Percentiles rank a stretch among this genome's conserved stretches.
These are phyloP conservation scores for Cercopithecus diana DNA, from an alignment of 2,797 vertebrate genomes.

Conservation along the genomic window DNA sequence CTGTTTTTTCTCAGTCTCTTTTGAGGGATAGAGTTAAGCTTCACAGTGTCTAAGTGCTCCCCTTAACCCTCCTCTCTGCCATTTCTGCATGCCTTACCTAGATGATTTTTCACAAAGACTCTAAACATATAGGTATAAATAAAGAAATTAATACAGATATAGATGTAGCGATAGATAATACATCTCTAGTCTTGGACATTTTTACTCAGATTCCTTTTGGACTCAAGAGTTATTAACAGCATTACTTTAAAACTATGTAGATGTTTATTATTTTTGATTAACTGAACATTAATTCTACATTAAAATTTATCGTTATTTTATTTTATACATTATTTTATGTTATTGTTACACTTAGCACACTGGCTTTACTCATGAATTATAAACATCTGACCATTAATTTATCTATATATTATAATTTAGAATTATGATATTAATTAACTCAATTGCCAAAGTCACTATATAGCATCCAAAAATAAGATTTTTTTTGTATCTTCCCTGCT, in stretches of 20 bases:
- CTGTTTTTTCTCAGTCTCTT: not conserved
- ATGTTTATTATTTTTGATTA: not conserved
- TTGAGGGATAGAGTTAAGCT: not conserved
- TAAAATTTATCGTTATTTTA: not conserved
- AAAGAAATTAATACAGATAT: not conserved
- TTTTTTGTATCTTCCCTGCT: not conserved
- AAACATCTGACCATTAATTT: not conserved
- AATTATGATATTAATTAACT: not conserved
- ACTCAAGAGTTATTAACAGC: not conserved
- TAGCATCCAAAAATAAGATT: not conserved
- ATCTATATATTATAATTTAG: not conserved
- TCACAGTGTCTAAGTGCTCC: not conserved
- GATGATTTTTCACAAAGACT: not conserved
- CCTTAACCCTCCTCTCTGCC: not conserved
- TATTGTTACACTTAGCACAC: not conserved
- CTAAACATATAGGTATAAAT: not conserved
- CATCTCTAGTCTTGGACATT: not conserved
- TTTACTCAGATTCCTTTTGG: not conserved
- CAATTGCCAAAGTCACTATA: not conserved
- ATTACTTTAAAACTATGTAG: not conserved
- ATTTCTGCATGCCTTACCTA: not conserved
- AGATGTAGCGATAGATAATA: not conserved
- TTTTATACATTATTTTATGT: not conserved
- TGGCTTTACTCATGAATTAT: not conserved
- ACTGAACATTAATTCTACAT: not conserved